phyloP scores from a whole-genome alignment of 2,113 vertebrate species.

The Prunella himalayana region DNA sequence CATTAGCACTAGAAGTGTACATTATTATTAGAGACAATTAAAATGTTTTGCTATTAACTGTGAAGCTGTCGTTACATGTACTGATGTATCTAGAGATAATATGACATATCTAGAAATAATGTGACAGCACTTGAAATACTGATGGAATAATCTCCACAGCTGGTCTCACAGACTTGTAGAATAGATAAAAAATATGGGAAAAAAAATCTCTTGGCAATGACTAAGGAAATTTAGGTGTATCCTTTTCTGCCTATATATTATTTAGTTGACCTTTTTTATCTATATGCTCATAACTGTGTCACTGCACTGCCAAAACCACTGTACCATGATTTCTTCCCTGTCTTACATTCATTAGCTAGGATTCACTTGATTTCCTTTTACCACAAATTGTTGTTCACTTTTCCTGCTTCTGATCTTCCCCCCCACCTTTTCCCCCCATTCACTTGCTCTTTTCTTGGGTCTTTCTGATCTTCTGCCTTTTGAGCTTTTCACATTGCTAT shows the following conservation, averaged over 20 bases:
- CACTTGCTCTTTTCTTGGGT: not conserved
- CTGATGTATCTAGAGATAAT: not conserved
- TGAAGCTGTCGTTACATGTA: not conserved
- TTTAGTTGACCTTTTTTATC: not conserved
- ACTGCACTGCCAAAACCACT: not conserved
- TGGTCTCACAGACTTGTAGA: not conserved
- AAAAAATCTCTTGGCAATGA: not conserved
- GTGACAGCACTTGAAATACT: not conserved
- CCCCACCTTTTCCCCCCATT: rapidly evolving
- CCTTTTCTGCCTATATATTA: not conserved
- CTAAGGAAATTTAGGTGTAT: not conserved
- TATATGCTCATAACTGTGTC: rapidly evolving
- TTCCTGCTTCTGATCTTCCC: conserved; percentile 16
- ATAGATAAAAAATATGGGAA: not conserved
- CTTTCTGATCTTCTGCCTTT: conserved; percentile 25
- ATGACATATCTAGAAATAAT: not conserved
- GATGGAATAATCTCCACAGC: not conserved
- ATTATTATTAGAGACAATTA: not conserved
- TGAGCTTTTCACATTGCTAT: not conserved
- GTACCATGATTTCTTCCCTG: not conserved
- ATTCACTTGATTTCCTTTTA: conserved; percentile 2
- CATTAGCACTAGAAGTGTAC: not conserved
- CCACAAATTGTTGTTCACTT: not conserved
- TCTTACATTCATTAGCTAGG: not conserved
- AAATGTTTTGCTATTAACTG: not conserved